A percentile compares a stretch with the other conserved stretches of the same genome.
Evolutionary conservation across 1,140 invertebrate species (phyloP).

Genomic region (Diploscapter pachys): DNA sequence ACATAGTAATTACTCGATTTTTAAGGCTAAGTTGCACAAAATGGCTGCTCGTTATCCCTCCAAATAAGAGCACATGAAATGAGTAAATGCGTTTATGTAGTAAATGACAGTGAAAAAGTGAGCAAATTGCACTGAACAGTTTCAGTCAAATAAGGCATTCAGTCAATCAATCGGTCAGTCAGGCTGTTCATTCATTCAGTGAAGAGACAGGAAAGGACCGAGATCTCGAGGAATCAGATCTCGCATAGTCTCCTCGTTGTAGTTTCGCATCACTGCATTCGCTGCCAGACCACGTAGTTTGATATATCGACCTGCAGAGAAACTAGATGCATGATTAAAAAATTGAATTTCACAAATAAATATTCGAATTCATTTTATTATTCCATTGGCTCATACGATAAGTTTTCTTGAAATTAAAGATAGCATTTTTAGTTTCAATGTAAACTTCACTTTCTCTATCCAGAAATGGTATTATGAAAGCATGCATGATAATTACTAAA

Average conservation of each 20-base stretch:
- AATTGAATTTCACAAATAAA: conserved; percentile 4
- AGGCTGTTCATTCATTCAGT: background rate
- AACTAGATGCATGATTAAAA: background rate
- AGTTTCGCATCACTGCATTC: conserved; percentile 24
- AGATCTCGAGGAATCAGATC: conserved; percentile 8
- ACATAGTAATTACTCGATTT: too few species aligned
- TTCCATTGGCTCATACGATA: conserved; percentile 42
- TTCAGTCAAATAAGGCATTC: too few species aligned
- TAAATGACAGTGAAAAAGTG: too few species aligned
- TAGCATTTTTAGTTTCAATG: too few species aligned
- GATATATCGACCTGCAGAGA: conserved; percentile 26
- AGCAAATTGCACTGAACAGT: too few species aligned
- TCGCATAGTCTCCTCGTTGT: background rate
- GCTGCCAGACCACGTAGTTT: conserved; percentile 24
- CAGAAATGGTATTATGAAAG: background rate
- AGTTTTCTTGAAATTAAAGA: conserved; percentile 9
- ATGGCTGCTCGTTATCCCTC: too few species aligned
- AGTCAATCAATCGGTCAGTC: too few species aligned
- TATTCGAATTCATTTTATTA: background rate
- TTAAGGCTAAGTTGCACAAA: too few species aligned
- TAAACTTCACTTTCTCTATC: too few species aligned
- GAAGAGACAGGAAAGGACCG: conserved; percentile 3
- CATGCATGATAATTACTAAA: background rate
- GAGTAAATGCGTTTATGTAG: too few species aligned
- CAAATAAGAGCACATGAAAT: too few species aligned